These are phyloP conservation scores for Stenotaenia linearis DNA, from an alignment of 2,888 invertebrate genomes.

Conservation along the genomic window DNA sequence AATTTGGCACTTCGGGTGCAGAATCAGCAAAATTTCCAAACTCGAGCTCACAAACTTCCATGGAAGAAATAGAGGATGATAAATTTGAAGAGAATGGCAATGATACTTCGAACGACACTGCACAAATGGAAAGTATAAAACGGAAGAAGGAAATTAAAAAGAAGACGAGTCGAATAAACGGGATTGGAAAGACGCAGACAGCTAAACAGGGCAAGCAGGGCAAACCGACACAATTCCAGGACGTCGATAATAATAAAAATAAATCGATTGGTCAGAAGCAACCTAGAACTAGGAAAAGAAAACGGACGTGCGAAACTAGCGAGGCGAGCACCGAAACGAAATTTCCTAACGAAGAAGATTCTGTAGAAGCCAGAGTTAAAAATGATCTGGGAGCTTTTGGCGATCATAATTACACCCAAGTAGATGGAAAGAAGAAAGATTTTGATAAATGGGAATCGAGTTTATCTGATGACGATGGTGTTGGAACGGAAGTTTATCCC, in stretches of 20 bases:
- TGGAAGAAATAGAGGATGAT: conserved; percentile 34
- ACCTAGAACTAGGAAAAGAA: neutral
- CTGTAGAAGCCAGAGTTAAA: neutral
- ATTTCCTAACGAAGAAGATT: neutral
- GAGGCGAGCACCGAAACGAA: conserved; percentile 3
- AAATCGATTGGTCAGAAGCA: neutral
- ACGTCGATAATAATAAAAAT: neutral
- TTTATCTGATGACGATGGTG: conserved; percentile 40
- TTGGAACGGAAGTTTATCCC: conserved; percentile 22
- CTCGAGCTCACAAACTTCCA: conserved; percentile 31
- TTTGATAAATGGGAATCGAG: neutral
- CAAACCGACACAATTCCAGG: conserved; percentile 50
- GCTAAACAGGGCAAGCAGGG: conserved; percentile 39
- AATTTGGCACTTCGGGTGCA: neutral
- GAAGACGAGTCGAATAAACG: neutral
- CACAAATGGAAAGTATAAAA: conserved; percentile 29
- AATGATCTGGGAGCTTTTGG: neutral
- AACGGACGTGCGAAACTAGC: neutral
- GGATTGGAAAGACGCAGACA: conserved; percentile 38
- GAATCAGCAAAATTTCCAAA: neutral
- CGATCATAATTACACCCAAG: conserved; percentile 33
- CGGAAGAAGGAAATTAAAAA: conserved; percentile 33
- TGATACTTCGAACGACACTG: neutral
- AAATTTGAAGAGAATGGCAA: conserved; percentile 22
- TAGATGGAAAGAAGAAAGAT: conserved; percentile 24